Conservation (phyloP, 2,888 invertebrate species). For the Odontocolon sp. region DNA sequence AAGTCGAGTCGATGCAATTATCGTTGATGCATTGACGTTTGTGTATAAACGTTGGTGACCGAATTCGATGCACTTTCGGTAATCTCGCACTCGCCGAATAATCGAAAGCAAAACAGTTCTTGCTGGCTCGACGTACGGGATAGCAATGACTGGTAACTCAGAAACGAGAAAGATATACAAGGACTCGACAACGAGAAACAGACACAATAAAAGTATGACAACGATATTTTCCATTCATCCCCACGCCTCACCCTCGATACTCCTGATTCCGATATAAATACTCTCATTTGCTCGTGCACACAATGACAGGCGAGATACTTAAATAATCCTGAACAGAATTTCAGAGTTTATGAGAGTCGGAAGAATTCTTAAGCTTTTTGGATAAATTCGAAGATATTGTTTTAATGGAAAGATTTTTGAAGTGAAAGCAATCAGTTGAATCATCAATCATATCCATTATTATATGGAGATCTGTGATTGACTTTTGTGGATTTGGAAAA, state of each 20-base stretch:
- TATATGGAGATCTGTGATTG: too few relatives aligned
- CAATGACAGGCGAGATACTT: too few relatives aligned
- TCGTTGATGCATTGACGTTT: not conserved
- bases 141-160: slow-evolving; percentile 38
- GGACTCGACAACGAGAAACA: not conserved
- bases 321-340: too few relatives aligned
- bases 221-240: slow-evolving; percentile 43
- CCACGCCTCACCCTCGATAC: slow-evolving; percentile 33
- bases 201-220: slow-evolving; percentile 19
- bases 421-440: too few relatives aligned
- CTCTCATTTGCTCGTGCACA: not conserved
- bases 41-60: not conserved
- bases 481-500: too few relatives aligned
- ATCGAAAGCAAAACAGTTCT: slow-evolving; percentile 10
- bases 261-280: not conserved
- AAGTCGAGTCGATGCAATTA: not conserved
- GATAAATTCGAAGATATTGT: too few relatives aligned
- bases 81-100: slow-evolving; percentile 6
- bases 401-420: too few relatives aligned
- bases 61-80: slow-evolving; percentile 23
- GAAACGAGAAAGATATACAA: slow-evolving; percentile 47
- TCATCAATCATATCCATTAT: too few relatives aligned
- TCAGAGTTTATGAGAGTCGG: too few relatives aligned
- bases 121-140: slow-evolving; percentile 34
- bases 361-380: too few relatives aligned